phyloP scores from a whole-genome alignment of 2,113 vertebrate genomes.

The Nothocercus nigrocapillus region DNA sequence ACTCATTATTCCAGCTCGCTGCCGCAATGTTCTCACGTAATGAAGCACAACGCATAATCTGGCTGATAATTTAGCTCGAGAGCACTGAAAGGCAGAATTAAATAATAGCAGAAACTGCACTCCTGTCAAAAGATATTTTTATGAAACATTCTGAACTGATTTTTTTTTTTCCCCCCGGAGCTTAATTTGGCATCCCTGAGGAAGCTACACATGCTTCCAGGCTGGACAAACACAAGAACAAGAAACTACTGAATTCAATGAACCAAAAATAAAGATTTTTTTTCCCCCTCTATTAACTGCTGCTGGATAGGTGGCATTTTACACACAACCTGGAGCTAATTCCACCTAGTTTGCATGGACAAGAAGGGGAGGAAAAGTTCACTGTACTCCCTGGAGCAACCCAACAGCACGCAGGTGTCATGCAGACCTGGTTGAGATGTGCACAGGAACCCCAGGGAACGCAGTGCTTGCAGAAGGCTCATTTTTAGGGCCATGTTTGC shows the following conservation, averaged over 20 bases:
- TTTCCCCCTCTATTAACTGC: not conserved
- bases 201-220: not conserved
- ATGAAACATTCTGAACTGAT: not conserved
- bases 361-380: not conserved
- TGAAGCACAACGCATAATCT: slow-evolving; percentile 7
- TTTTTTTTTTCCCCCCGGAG: not conserved
- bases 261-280: not conserved
- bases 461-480: not conserved
- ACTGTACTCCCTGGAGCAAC: not conserved
- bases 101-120: not conserved
- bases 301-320: not conserved
- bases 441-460: not conserved
- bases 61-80: slow-evolving; percentile 15
- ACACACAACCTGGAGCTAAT: not conserved
- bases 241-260: not conserved
- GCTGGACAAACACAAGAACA: not conserved
- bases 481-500: not conserved
- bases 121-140: not conserved
- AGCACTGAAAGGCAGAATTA: not conserved
- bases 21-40: slow-evolving; percentile 40
- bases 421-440: fast-evolving
- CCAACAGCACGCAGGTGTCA: not conserved
- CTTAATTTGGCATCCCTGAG: not conserved
- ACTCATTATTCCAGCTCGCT: slow-evolving; percentile 1
- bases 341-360: not conserved